Evolutionary conservation across 2,888 invertebrate genomes (phyloP).

Genomic region (Stictocephala bisonia): DNA sequence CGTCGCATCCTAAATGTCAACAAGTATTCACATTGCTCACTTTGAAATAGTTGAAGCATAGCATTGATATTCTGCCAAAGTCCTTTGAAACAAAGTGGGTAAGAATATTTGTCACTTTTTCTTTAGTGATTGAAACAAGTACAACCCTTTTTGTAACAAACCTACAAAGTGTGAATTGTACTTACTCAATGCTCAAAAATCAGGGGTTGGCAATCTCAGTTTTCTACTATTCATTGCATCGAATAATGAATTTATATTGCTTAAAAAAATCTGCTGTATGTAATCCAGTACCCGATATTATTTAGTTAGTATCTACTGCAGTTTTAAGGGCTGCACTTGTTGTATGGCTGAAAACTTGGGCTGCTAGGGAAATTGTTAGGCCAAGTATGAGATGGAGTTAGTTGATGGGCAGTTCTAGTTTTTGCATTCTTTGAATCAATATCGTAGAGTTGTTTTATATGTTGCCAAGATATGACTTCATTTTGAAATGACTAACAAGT

Average conservation of each 20-base stretch:
- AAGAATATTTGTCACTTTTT: conserved; percentile 44
- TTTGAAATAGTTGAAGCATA: no score
- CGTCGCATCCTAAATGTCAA: no score
- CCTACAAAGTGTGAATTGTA: conserved; percentile 2
- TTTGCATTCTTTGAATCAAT: conserved; percentile 47
- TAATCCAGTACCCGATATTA: conserved; percentile 42
- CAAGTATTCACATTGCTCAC: no score
- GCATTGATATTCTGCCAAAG: no score
- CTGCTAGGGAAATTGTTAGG: conserved; percentile 56
- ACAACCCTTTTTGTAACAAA: conserved; percentile 45
- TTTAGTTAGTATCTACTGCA: conserved; percentile 49
- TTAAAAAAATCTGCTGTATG: conserved; percentile 55
- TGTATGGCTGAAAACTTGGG: conserved; percentile 58
- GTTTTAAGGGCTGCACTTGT: conserved; percentile 54
- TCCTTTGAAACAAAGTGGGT: conserved; percentile 57
- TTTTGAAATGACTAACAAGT: conserved; percentile 44
- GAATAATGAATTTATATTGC: conserved; percentile 55
- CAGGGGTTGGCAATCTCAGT: conserved; percentile 49
- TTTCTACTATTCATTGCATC: conserved; percentile 55
- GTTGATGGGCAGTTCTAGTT: conserved; percentile 54
- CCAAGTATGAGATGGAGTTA: conserved; percentile 54
- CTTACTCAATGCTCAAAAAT: conserved; percentile 44
- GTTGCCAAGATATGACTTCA: conserved; percentile 48
- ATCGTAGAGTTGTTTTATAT: conserved; percentile 50
- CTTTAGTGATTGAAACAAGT: conserved; percentile 34